Percentiles rank a stretch among this genome's conserved stretches.
Evolutionary conservation across 92 coral and sea anemone species (phyloP).

Genomic region (Paragorgia papillata): DNA sequence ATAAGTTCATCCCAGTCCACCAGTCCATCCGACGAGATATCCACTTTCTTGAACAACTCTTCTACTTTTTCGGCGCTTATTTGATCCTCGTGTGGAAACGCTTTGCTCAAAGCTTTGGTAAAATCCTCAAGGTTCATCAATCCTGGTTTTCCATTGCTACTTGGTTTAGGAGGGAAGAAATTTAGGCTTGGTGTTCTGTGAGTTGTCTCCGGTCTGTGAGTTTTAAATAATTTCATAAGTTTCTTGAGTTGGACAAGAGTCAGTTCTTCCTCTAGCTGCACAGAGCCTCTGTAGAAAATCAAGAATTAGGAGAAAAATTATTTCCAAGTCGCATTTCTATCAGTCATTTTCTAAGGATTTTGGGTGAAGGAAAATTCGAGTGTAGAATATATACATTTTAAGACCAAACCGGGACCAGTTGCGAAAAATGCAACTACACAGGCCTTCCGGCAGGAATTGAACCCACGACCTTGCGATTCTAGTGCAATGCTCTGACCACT

Average conservation of each 20-base stretch:
- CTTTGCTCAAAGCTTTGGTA: constrained; percentile 70
- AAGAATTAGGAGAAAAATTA: neutral
- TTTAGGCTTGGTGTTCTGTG: neutral
- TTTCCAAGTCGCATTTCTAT: too few species aligned
- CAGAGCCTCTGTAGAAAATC: constrained; percentile 28
- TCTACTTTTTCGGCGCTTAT: constrained; percentile 76
- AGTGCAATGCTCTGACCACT: too few species aligned
- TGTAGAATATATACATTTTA: too few species aligned
- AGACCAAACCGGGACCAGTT: too few species aligned
- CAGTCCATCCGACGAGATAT: constrained; percentile 91
- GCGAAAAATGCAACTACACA: too few species aligned
- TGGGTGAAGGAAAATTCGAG: too few species aligned
- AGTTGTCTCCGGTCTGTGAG: constrained; percentile 43
- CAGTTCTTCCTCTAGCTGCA: constrained; percentile 83
- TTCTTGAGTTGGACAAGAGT: constrained; percentile 77
- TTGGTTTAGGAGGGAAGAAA: neutral
- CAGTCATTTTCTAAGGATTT: too few species aligned
- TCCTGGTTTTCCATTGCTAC: constrained; percentile 60
- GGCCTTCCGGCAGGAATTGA: too few species aligned
- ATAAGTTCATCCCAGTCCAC: constrained; percentile 99
- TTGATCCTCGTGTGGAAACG: constrained; percentile 69
- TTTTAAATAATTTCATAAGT: constrained; percentile 83
- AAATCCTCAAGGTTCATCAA: constrained; percentile 86
- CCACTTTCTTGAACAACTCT: constrained; percentile 84
- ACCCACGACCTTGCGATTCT: too few species aligned